A percentile compares a stretch with the other conserved stretches of the same genome.
These are phyloP conservation scores for Cephus rjabovi DNA, from an alignment of 2,888 invertebrate genomes.

Conservation along the genomic window DNA sequence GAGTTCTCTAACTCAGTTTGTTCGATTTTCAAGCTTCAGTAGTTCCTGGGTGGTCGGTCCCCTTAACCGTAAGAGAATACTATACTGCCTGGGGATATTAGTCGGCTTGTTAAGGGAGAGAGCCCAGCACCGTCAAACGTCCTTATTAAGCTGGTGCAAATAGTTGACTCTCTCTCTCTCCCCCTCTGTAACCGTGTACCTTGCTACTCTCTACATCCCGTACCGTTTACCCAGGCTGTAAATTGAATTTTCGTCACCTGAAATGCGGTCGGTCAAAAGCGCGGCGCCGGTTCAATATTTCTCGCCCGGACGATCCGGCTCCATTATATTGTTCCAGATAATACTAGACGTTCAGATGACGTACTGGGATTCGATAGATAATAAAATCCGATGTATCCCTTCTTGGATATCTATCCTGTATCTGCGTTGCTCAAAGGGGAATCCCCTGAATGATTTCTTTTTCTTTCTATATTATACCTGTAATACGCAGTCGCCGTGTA, in stretches of 20 bases:
- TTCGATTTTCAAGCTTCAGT: constrained; percentile 62
- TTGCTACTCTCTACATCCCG: constrained; percentile 1
- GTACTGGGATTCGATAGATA: too few species aligned
- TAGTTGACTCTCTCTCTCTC: constrained; percentile 31
- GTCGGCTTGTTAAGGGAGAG: constrained; percentile 58
- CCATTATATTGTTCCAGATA: not conserved
- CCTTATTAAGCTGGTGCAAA: constrained; percentile 58
- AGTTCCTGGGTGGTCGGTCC: constrained; percentile 41
- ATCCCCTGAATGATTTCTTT: not conserved
- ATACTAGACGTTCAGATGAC: too few species aligned
- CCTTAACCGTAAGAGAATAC: constrained; percentile 31
- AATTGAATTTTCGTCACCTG: constrained; percentile 54
- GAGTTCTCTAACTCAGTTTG: constrained; percentile 61
- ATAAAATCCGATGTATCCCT: not conserved
- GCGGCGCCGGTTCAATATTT: constrained; percentile 38
- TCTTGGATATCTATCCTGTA: not conserved
- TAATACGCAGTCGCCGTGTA: constrained; percentile 48
- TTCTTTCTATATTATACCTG: constrained; percentile 33
- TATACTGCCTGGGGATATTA: constrained; percentile 54
- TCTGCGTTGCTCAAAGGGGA: not conserved
- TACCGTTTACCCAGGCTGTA: constrained; percentile 39
- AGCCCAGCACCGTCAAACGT: constrained; percentile 49
- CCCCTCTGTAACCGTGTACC: not conserved
- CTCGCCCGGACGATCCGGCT: constrained; percentile 10
- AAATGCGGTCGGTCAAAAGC: constrained; percentile 52